Evolutionary conservation across 2,888 invertebrate genomes (phyloP).

Genomic region (Pherbina coryleti): DNA sequence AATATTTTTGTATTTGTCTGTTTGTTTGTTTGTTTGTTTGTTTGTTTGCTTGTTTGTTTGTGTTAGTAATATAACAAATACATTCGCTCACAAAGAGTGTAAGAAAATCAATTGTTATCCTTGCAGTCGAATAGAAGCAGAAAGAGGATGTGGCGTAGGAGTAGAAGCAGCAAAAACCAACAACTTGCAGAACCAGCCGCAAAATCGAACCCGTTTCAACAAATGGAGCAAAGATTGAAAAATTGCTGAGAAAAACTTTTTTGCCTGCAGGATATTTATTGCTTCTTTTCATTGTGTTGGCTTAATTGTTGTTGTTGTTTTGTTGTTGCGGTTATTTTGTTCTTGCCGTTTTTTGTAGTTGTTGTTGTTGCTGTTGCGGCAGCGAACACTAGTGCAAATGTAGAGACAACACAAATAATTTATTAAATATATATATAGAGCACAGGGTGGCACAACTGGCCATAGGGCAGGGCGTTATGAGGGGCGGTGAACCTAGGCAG

Average conservation of each 20-base stretch:
- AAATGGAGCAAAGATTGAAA: slow-evolving; percentile 8
- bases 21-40: slow-evolving; percentile 10
- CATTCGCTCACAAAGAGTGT: neutral
- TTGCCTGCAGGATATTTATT: slow-evolving; percentile 20
- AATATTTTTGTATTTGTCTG: slow-evolving; percentile 18
- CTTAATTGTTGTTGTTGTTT: neutral
- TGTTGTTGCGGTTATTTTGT: too few relatives aligned
- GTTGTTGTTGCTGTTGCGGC: too few relatives aligned
- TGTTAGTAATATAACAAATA: neutral
- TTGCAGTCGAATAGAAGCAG: neutral
- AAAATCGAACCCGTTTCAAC: too few relatives aligned
- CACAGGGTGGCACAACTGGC: too few relatives aligned
- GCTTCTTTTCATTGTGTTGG: neutral
- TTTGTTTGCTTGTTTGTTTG: slow-evolving; percentile 7
- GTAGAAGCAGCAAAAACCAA: neutral
- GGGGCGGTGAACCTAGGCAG: too few relatives aligned
- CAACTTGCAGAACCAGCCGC: neutral
- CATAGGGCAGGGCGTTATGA: too few relatives aligned
- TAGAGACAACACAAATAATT: neutral
- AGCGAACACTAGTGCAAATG: too few relatives aligned
- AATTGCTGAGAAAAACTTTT: slow-evolving; percentile 2
- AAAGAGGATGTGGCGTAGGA: neutral
- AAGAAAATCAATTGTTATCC: neutral
- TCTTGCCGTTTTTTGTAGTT: too few relatives aligned
- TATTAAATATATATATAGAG: too few relatives aligned